These are phyloP conservation scores for Drosophila prostipennis DNA, from an alignment of 2,888 invertebrate species.

Conservation along the genomic window DNA sequence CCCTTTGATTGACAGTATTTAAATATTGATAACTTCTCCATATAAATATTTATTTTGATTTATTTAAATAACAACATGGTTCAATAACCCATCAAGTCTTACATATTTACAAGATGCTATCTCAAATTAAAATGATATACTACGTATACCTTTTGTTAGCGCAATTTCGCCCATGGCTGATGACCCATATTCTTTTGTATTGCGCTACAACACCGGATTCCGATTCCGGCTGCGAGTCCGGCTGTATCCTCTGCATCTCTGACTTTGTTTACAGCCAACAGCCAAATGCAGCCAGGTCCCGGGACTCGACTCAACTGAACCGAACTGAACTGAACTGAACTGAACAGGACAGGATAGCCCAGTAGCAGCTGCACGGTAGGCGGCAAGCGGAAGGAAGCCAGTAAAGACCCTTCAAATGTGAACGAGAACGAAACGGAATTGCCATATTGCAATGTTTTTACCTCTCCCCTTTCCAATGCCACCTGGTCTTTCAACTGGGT, in stretches of 20 bases:
- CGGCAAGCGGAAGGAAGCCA: conserved; percentile 43
- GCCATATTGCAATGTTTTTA: conserved; percentile 66
- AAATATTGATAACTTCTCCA: neutral
- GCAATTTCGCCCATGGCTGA: conserved; percentile 45
- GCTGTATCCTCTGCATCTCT: conserved; percentile 47
- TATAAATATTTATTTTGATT: neutral
- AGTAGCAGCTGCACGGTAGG: conserved; percentile 20
- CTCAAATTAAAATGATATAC: conserved; percentile 9
- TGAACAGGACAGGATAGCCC: conserved; percentile 8
- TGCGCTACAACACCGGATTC: conserved; percentile 28
- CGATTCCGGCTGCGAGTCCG: conserved; percentile 43
- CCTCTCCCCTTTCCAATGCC: neutral
- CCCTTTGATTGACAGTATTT: conserved; percentile 1
- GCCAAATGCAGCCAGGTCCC: conserved; percentile 53
- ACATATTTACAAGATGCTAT: neutral
- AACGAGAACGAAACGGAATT: conserved; percentile 56
- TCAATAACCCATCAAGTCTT: neutral
- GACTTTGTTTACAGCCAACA: conserved; percentile 61
- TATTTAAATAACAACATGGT: neutral
- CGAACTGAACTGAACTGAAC: conserved; percentile 43
- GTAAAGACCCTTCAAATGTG: conserved; percentile 66
- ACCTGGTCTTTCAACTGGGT: neutral
- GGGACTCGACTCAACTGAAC: conserved; percentile 37
- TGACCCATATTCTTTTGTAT: conserved; percentile 65
- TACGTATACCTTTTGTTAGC: conserved; percentile 28